Conservation (phyloP, 30 jellyfish, hydroid and myxozoan species). For the Turritopsis dohrnii region DNA sequence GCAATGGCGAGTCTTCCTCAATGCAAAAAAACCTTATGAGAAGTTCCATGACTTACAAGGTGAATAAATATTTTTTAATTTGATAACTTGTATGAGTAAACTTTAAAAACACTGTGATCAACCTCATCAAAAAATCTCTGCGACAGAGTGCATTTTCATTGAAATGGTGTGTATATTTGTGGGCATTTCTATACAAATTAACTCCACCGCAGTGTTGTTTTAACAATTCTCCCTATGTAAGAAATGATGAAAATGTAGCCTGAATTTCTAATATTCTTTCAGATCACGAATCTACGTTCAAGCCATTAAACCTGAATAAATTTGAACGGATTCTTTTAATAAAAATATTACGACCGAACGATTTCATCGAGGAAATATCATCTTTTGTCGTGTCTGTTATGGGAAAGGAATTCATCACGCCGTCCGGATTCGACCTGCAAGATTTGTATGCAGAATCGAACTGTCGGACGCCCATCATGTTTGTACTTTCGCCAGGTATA, state of each 20-base stretch:
- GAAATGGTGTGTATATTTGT: no score
- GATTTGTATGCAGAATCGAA: slow-evolving; percentile 60
- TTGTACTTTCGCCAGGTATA: slow-evolving; percentile 74
- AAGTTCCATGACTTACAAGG: neutral
- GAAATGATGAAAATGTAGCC: no score
- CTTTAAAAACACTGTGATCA: no score
- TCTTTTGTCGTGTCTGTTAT: neutral
- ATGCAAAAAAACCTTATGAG: neutral
- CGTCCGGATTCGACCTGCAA: slow-evolving; percentile 64
- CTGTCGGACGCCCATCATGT: slow-evolving; percentile 71
- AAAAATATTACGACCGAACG: slow-evolving; percentile 50
- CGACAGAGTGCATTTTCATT: no score
- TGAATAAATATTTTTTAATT: no score
- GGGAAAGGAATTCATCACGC: slow-evolving; percentile 56
- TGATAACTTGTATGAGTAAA: no score
- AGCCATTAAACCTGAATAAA: slow-evolving; percentile 34
- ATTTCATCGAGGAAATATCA: slow-evolving; percentile 16
- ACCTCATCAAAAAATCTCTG: no score
- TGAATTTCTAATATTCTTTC: no score
- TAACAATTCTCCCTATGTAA: no score
- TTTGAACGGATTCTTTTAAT: slow-evolving; percentile 56
- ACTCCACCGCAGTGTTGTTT: no score
- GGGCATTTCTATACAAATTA: no score
- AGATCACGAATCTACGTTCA: neutral
- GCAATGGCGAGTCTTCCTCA: neutral